These are phyloP conservation scores for Empis livida DNA, from an alignment of 2,888 invertebrate genomes.

Conservation along the genomic window DNA sequence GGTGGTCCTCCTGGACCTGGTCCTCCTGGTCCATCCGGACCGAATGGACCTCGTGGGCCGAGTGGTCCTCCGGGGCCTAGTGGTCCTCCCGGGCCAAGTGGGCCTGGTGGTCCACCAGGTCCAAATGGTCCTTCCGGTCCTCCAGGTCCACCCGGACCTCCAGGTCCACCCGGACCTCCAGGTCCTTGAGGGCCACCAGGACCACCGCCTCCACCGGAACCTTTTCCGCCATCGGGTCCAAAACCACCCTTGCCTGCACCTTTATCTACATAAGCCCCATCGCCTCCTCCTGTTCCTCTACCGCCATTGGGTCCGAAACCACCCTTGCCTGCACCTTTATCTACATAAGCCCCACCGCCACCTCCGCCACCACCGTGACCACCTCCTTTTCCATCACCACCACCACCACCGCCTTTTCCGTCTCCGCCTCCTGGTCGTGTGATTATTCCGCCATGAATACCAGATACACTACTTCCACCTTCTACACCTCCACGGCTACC, in stretches of 20 bases:
- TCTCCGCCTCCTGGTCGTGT: slow-evolving; percentile 1
- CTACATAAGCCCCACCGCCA: slow-evolving; percentile 1
- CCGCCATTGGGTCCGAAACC: not conserved
- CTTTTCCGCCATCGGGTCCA: slow-evolving; percentile 1
- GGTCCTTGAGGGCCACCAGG: not conserved
- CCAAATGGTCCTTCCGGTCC: slow-evolving; percentile 8
- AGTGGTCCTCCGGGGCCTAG: slow-evolving; percentile 14
- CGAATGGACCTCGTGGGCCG: slow-evolving; percentile 9
- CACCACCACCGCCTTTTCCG: slow-evolving; percentile 6
- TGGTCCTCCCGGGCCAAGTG: slow-evolving; percentile 1
- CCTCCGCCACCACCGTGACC: slow-evolving; percentile 6
- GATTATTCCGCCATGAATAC: slow-evolving; percentile 5
- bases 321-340: not conserved
- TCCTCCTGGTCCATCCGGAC: slow-evolving; percentile 11
- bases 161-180: not conserved
- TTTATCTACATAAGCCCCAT: not conserved
- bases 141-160: slow-evolving; percentile 5
- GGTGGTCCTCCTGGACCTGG: slow-evolving; percentile 8
- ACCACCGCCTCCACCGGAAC: not conserved
- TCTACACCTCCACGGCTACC: slow-evolving; percentile 7
- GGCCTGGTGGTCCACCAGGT: slow-evolving; percentile 6
- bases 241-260: slow-evolving; percentile 2
- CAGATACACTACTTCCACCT: slow-evolving; percentile 8
- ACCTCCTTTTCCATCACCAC: not conserved
- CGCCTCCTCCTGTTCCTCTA: not conserved